A percentile compares a stretch with the other conserved stretches of the same genome.
Evolutionary conservation across 2,888 invertebrate genomes (phyloP).

Genomic region (Parnassius apollo): DNA sequence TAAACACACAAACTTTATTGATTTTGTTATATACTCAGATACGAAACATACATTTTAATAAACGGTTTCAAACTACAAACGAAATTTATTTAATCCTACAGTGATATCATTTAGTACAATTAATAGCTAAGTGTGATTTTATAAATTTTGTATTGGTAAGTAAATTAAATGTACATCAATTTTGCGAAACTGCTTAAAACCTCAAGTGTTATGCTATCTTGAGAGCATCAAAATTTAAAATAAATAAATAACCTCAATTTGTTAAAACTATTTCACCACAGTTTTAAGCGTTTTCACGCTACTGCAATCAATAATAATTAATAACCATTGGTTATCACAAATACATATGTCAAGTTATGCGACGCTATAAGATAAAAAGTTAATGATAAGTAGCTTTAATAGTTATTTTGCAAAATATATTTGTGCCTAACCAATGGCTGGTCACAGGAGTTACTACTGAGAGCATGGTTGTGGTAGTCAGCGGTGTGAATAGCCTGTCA

Average conservation of each 20-base stretch:
- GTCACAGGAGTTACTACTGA: slow-evolving; percentile 1
- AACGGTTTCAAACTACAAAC: not conserved
- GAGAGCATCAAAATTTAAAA: not conserved
- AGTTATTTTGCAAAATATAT: not conserved
- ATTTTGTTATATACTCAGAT: not conserved
- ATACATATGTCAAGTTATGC: slow-evolving; percentile 4
- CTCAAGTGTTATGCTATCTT: not conserved
- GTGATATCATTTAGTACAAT: not conserved
- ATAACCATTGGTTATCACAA: slow-evolving; percentile 8
- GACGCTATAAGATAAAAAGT: not conserved
- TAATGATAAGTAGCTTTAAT: slow-evolving; percentile 5
- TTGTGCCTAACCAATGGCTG: slow-evolving; percentile 17
- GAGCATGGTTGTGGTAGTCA: not conserved
- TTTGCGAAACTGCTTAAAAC: slow-evolving; percentile 21
- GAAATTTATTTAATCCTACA: slow-evolving; percentile 2
- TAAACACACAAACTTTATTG: no score
- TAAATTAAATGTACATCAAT: not conserved
- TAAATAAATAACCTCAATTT: not conserved
- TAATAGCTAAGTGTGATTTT: not conserved
- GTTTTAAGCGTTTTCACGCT: slow-evolving; percentile 12
- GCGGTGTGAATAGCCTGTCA: slow-evolving; percentile 14
- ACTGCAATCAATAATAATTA: not conserved
- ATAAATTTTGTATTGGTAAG: not conserved
- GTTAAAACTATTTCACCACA: not conserved
- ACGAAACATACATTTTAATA: not conserved